Conservation (phyloP, 2,888 invertebrate genomes). For the Pandemis heparana region DNA sequence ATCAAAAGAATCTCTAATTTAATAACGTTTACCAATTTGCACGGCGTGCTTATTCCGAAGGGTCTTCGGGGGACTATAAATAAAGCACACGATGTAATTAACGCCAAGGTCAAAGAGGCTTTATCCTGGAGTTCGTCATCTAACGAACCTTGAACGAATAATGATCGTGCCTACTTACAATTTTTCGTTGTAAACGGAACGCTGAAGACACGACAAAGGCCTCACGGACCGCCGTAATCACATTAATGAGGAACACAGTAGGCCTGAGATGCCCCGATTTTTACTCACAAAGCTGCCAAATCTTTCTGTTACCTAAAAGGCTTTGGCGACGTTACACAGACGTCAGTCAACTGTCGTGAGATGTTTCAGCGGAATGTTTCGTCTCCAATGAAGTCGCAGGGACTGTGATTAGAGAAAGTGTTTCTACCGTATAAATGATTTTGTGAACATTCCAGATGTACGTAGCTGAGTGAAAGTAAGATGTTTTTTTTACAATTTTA, state of each 20-base stretch:
- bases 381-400: constrained; percentile 1
- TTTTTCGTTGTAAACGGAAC: constrained; percentile 31
- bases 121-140: constrained; percentile 21
- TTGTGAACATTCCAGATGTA: neutral
- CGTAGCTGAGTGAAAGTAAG: neutral
- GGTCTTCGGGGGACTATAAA: constrained; percentile 10
- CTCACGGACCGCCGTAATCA: constrained; percentile 23
- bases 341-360: constrained; percentile 7
- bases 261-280: constrained; percentile 8
- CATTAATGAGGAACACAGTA: constrained; percentile 36
- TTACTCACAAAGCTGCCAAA: constrained; percentile 5
- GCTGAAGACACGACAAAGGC: constrained; percentile 25
- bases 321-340: constrained; percentile 10
- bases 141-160: constrained; percentile 36
- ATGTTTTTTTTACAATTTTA: too few relatives aligned
- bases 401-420: constrained; percentile 4
- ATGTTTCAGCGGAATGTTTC: constrained; percentile 4
- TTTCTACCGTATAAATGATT: neutral
- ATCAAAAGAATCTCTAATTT: constrained; percentile 7
- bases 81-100: constrained; percentile 27
- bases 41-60: constrained; percentile 7
- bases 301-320: constrained; percentile 12
- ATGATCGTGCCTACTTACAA: constrained; percentile 31
- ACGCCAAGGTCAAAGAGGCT: constrained; percentile 16
- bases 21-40: constrained; percentile 21